phyloP scores from a whole-genome alignment of 2,113 vertebrate species.

The Rostratula benghalensis region DNA sequence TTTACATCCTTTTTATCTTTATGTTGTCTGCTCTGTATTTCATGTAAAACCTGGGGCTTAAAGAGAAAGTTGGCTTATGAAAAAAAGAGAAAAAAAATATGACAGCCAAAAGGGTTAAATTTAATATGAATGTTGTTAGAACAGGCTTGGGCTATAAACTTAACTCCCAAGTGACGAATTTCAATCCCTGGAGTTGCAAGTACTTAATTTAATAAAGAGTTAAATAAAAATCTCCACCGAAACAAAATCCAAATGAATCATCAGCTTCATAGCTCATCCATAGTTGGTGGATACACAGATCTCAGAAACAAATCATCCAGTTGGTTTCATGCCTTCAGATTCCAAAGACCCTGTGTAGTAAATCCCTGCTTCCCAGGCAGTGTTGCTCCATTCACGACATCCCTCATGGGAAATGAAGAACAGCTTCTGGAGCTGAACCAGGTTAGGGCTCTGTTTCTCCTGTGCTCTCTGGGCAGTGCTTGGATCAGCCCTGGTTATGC shows the following conservation, averaged over 20 bases:
- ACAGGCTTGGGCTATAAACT: not conserved
- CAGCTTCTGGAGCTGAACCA: not conserved
- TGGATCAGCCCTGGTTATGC: not conserved
- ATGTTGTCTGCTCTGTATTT: not conserved
- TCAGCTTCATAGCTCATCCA: not conserved
- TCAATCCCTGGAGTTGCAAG: not conserved
- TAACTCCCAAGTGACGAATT: not conserved
- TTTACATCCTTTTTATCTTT: not conserved
- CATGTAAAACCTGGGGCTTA: not conserved
- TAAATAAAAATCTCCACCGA: not conserved
- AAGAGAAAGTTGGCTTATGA: not conserved
- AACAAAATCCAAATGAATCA: not conserved
- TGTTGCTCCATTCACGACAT: not conserved
- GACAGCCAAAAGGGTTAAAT: not conserved
- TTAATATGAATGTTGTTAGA: not conserved
- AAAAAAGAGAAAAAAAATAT: not conserved
- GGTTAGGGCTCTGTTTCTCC: not conserved
- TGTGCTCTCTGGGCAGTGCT: not conserved
- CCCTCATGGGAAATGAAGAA: not conserved
- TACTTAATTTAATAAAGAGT: not conserved
- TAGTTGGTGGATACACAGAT: not conserved
- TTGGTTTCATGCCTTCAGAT: not conserved
- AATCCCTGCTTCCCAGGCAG: not conserved
- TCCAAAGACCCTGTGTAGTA: not conserved
- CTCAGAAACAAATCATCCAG: not conserved